These are phyloP conservation scores for Microcebus lehilahytsara DNA, from an alignment of 2,113 vertebrate genomes.

Conservation along the genomic window DNA sequence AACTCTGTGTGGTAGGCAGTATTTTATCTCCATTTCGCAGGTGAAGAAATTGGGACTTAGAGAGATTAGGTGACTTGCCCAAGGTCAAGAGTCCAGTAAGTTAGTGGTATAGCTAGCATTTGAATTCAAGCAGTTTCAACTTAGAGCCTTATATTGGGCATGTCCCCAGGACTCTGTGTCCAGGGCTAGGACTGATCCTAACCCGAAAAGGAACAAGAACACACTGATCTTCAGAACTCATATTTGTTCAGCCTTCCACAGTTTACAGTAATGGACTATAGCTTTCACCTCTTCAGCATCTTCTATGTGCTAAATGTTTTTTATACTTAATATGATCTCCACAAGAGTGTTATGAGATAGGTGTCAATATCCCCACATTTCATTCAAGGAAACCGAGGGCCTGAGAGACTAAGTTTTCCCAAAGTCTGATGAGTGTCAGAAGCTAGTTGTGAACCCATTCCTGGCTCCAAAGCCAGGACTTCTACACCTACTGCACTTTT, in stretches of 20 bases:
- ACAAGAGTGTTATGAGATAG: background rate
- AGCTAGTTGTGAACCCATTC: background rate
- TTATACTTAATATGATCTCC: background rate
- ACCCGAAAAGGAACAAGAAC: background rate
- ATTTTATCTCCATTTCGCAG: constrained; percentile 3
- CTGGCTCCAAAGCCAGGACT: background rate
- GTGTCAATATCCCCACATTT: background rate
- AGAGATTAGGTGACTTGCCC: background rate
- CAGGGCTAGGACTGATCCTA: background rate
- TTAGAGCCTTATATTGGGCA: background rate
- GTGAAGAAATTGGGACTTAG: background rate
- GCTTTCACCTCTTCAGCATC: background rate
- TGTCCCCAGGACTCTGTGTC: background rate
- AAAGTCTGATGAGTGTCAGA: background rate
- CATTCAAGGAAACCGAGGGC: background rate
- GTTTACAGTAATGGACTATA: background rate
- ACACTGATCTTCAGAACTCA: background rate
- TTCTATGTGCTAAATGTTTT: background rate
- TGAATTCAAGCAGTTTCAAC: background rate
- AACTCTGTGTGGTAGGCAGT: background rate
- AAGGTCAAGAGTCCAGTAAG: background rate
- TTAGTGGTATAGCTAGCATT: background rate
- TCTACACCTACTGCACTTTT: background rate
- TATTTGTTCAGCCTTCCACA: background rate
- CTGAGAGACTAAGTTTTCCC: background rate